Base-by-base conservation (phyloP, 2,113 vertebrate species). In the Hymenochirus boettgeri region DNA sequence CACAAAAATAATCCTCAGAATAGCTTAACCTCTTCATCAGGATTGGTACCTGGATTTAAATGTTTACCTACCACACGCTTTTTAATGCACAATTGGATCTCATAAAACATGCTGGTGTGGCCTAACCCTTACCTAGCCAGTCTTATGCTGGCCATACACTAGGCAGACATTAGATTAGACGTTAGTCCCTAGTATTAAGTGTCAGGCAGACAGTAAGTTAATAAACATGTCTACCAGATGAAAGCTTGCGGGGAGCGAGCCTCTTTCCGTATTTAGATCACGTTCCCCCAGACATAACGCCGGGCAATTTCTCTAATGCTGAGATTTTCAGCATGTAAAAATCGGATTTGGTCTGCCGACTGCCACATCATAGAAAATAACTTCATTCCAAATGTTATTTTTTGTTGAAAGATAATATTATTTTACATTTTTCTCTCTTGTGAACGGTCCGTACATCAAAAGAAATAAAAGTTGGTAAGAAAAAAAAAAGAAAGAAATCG, bases 351-450 rank as follows among this genome's bases (percentile, higher is more conserved):
- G 17, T 13, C 39, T n/a, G 39, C 39, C n/a, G 39, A 63, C 51
- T 5, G 2, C 15, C 6, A 9, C 15, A 19, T 31, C 45, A 57
- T 55, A 23, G 51, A 26, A 33, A 39, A 8, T 12, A 21, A 45
- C 35, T 60, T 79, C 76, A 71, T 45, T 53, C 5, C 5, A 46
- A 19, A 37, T 23, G 11, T 61, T 52, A 7, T 35, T 33, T 13
- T 23, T 56, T 47, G 21, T 19, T 24, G 53, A 8, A 42, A 39
- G 2, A 23, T 9, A 19, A 24, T 33, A 27, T 37, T 39, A 10
- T 62, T 31, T 15, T 65, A 19, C 15, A 15, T 42, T 42, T n/a
- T 42, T 42, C 7, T 42, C 10, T 18, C 17, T 42, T 42, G 5
- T 23, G 21, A 46, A 13, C 2, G 29, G 17, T 50, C 42, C 24